Conservation (phyloP, 1,140 invertebrate genomes). For the Atta cephalotes region DNA sequence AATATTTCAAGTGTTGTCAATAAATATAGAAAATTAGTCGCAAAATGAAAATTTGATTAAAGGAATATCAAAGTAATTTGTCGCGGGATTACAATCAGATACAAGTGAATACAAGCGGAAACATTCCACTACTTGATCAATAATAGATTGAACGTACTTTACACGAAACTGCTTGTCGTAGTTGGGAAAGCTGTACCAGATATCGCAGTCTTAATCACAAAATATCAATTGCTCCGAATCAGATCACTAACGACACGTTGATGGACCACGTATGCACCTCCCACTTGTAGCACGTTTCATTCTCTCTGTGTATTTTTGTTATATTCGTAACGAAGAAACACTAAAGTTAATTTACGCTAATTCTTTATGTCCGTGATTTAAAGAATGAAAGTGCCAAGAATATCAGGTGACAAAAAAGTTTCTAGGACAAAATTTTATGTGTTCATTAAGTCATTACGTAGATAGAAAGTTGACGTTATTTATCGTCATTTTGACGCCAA, state of each 20-base stretch:
- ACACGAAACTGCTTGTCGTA: conserved; percentile 92
- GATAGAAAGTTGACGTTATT: no score
- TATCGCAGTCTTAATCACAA: conserved; percentile 89
- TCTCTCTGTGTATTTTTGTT: neutral
- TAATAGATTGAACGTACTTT: conserved; percentile 90
- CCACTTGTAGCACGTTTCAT: conserved; percentile 8
- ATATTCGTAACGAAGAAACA: neutral
- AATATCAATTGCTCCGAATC: conserved; percentile 89
- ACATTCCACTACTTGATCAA: conserved; percentile 81
- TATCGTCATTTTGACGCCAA: no score
- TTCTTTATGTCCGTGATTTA: neutral
- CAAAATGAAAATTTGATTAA: neutral
- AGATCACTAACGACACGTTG: conserved; percentile 84
- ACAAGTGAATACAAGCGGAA: conserved; percentile 69
- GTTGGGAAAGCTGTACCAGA: conserved; percentile 91
- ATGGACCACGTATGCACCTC: neutral
- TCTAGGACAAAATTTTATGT: no score
- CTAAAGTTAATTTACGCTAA: neutral
- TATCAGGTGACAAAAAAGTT: no score
- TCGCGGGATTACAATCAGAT: conserved; percentile 11
- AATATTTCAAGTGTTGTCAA: neutral
- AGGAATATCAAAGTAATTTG: conserved; percentile 37
- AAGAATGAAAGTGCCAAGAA: neutral
- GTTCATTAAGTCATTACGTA: no score
- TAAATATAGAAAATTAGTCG: neutral